Evolutionary conservation across 1,140 invertebrate species (phyloP), one percentile per base, ranked within the genome.

Genomic region (Calliphora vicina): DNA sequence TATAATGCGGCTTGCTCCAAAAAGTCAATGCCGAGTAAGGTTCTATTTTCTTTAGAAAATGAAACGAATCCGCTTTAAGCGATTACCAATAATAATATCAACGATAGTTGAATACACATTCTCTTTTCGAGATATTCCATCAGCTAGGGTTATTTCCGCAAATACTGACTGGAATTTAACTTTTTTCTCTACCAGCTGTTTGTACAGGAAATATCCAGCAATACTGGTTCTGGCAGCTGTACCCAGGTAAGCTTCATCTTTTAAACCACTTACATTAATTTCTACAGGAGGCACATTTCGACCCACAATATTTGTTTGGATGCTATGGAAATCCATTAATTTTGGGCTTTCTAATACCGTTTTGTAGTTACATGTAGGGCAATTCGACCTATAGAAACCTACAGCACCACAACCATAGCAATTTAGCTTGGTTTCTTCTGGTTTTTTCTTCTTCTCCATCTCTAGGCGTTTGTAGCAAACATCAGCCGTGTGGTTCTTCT

Each of bases 181-280:
- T 12, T 43, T 25, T 20, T 29, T 82, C 6, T 82, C 23, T 76
- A 12, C 45, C 45, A 83, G 72, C 71, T 78, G 20, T 57, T 83
- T 26, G 26, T 29, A 83, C 17, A 83, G 25, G 27, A 13, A 25
- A 45, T 71, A 73, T 35, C 74, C 61, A 50, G 82, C 82, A 35
- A 84, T 27, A 50, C 83, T 84, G 17, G 83, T 84, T 27, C 80
- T 20, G 8, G 83, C 83, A 43, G 83, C 83, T 17, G 80, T 76
- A 15, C 82, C 80, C n/a, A 84, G 29, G 73, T 76, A 84, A 35
- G 83, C 83, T 61, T 35, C 50, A 67, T 73, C 83, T 27, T 81
- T 82, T n/a, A 84, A 61, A 12, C 71, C 80, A 61, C 81, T 84
- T 20, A 84, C n/a, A 43, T 84, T 81, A 1, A 82, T 23, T 23